phyloP scores from a whole-genome alignment of 2,888 invertebrate species.

The Orchestes rusci region DNA sequence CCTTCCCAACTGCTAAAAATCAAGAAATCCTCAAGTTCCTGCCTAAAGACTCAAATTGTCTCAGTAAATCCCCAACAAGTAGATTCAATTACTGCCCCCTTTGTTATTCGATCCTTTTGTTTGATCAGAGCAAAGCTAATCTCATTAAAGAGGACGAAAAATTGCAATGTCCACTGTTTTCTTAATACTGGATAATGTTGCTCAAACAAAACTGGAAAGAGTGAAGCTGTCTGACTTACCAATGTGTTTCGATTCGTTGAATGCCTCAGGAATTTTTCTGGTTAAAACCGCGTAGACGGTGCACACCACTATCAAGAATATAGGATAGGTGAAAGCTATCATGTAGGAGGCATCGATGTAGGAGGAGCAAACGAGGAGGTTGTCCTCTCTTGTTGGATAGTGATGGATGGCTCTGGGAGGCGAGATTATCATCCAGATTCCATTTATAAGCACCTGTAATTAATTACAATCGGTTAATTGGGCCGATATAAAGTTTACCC shows the following conservation, averaged over 20 bases:
- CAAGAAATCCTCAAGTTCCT: too few species aligned
- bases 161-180: too few species aligned
- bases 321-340: slow-evolving; percentile 91
- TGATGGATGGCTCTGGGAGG: slow-evolving; percentile 86
- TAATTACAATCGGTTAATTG: not conserved
- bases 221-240: slow-evolving; percentile 52
- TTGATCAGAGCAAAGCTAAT: too few species aligned
- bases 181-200: too few species aligned
- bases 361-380: slow-evolving; percentile 86
- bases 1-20: too few species aligned
- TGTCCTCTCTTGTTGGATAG: slow-evolving; percentile 87
- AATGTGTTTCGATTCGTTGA: slow-evolving; percentile 96
- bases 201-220: too few species aligned
- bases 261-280: slow-evolving; percentile 95
- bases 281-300: slow-evolving; percentile 94
- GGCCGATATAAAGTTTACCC: too few species aligned
- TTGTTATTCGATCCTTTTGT: too few species aligned
- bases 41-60: too few species aligned
- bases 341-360: slow-evolving; percentile 90
- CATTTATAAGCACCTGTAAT: slow-evolving; percentile 72
- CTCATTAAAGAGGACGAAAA: too few species aligned
- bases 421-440: slow-evolving; percentile 86
- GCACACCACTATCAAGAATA: slow-evolving; percentile 82
- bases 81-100: too few species aligned
- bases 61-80: too few species aligned